Conservation (phyloP, 1,140 invertebrate genomes). For the Hermetia illucens region DNA sequence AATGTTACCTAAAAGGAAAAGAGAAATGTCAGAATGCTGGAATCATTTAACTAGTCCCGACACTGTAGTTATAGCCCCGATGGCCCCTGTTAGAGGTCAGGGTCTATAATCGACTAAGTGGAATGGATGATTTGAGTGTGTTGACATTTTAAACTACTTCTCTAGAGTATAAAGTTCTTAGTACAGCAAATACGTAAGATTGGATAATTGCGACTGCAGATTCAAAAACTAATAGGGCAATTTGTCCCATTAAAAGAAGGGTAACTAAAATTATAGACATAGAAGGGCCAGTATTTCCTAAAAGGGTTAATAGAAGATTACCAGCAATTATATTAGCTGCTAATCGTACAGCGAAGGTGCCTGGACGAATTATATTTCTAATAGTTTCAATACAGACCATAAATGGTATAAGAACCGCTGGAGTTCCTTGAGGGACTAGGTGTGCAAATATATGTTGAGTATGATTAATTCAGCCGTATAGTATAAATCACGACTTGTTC, state of each 20-base stretch:
- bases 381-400: constrained; percentile 43
- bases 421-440: constrained; percentile 43
- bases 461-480: constrained; percentile 40
- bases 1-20: constrained; percentile 33
- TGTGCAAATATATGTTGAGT: constrained; percentile 41
- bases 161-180: constrained; percentile 36
- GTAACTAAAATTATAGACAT: constrained; percentile 22
- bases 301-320: constrained; percentile 39
- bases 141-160: constrained; percentile 35
- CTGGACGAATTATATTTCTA: constrained; percentile 45
- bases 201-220: constrained; percentile 37
- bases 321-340: constrained; percentile 55
- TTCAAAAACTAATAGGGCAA: constrained; percentile 36
- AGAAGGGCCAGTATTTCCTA: constrained; percentile 31
- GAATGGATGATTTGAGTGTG: constrained; percentile 33
- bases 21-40: constrained; percentile 28
- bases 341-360: constrained; percentile 46
- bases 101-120: constrained; percentile 40
- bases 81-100: constrained; percentile 34
- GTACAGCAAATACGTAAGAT: constrained; percentile 38
- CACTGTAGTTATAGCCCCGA: constrained; percentile 31
- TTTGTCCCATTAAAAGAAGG: constrained; percentile 33
- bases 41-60: constrained; percentile 36
- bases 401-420: constrained; percentile 36
- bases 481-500: constrained; percentile 44